These are phyloP conservation scores for Crossocerus cetratus DNA, from an alignment of 2,888 invertebrate genomes.

Conservation along the genomic window DNA sequence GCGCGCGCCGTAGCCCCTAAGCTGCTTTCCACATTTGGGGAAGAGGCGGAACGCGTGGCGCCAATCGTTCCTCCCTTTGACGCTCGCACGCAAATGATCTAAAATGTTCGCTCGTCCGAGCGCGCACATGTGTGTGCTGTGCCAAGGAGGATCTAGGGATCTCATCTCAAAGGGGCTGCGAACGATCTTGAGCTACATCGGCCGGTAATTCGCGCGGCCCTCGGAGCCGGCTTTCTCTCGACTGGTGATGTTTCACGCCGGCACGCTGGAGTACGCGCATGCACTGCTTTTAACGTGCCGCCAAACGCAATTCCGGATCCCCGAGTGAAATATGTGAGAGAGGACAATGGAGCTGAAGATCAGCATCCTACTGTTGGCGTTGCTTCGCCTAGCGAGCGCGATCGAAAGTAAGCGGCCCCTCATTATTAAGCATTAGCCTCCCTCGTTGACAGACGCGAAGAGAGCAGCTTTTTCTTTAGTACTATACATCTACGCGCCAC, in stretches of 20 bases:
- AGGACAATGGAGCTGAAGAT: conserved; percentile 63
- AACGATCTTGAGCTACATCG: background rate
- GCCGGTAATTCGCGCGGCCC: conserved; percentile 4
- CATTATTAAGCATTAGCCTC: no score
- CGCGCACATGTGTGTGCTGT: background rate
- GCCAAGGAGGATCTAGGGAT: conserved; percentile 12
- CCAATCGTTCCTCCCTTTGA: background rate
- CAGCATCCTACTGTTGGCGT: conserved; percentile 65
- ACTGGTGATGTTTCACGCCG: conserved; percentile 7
- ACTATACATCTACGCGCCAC: background rate
- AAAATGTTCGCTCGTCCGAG: conserved; percentile 16
- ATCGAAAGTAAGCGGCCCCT: conserved; percentile 61
- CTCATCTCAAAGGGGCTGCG: conserved; percentile 5
- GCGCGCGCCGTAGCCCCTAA: background rate
- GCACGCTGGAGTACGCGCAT: no score
- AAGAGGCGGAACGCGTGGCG: background rate
- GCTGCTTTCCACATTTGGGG: background rate
- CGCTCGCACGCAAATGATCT: background rate
- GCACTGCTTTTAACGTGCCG: conserved; percentile 8
- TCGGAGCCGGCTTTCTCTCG: background rate
- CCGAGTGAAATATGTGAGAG: conserved; percentile 62
- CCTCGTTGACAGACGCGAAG: background rate
- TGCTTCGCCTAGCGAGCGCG: conserved; percentile 63
- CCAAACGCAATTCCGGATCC: background rate
- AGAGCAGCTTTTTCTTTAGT: background rate